phyloP scores from a whole-genome alignment of 2,888 invertebrate species.

The Pecten maximus region DNA sequence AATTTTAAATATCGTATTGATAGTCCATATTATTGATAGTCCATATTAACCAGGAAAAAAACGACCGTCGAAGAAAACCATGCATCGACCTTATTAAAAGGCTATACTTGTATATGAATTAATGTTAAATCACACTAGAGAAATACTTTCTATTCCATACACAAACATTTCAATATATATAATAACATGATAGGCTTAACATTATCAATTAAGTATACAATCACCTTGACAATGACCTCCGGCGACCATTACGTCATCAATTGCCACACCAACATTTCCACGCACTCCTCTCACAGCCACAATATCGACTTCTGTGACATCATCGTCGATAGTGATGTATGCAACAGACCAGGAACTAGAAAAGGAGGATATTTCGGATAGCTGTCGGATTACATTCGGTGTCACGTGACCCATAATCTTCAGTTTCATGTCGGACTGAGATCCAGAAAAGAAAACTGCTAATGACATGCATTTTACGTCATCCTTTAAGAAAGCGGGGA shows the following conservation, averaged over 20 bases:
- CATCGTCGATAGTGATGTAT: conserved; percentile 43
- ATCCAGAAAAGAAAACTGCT: conserved; percentile 59
- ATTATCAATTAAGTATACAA: no score
- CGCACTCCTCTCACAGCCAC: conserved; percentile 38
- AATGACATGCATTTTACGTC: conserved; percentile 61
- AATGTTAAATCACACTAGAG: no score
- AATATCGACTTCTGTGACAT: conserved; percentile 44
- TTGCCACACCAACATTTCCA: conserved; percentile 54
- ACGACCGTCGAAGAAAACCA: no score
- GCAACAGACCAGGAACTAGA: conserved; percentile 51
- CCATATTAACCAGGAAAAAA: no score
- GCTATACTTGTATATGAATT: no score
- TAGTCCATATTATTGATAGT: no score
- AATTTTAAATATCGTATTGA: no score
- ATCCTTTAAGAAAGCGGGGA: conserved; percentile 50
- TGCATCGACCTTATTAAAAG: no score
- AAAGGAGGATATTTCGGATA: conserved; percentile 31
- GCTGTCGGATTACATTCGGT: not conserved
- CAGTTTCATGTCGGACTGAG: conserved; percentile 60
- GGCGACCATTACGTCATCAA: conserved; percentile 55
- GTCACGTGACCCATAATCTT: conserved; percentile 55
- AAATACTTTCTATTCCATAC: no score
- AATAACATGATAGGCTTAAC: no score
- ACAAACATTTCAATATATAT: no score
- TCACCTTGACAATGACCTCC: conserved; percentile 44